Base-by-base conservation (phyloP, 1,140 invertebrate species). In the Phymorhynchus buccinoides region DNA sequence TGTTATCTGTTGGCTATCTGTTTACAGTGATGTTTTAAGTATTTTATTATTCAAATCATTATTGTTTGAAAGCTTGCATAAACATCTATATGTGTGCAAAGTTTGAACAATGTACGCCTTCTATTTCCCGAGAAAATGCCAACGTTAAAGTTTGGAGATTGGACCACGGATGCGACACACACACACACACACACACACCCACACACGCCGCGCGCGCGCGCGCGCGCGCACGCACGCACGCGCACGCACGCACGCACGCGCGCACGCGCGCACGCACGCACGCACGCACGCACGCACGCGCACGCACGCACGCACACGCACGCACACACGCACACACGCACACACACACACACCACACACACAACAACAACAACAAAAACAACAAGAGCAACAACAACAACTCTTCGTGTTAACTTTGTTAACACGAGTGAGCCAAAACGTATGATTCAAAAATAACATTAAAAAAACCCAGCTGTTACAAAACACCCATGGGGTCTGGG, bases 291-390 rank as follows among this genome's bases (percentile, higher is more conserved):
- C 71, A 39, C 71, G 37, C 71, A 39, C 71, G 37, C 27, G 71
- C 62, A 66, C 62, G 62, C 62, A 66, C 62, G 62, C 62, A 66
- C 62, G 62, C 62, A 66, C n/a, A n/a, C n/a, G 14, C n/a, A 62
- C 56, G 56, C 56, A 62, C 68, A 9, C 73, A 32, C n/a, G 18
- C 73, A 77, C 73, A 77, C 73, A 71, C 27, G 68, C 6, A 18
- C 68, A 71, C 68, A 9, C 27, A 27, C 68, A 18, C 27, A 62
- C 56, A n/a, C 56, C 14, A 62, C 56, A 62, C n/a, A n/a, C 56
- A n/a, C 56, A n/a, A n/a, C n/a, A n/a, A n/a, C n/a, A n/a, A n/a
- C n/a, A n/a, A n/a, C n/a, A n/a, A n/a, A n/a, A n/a, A n/a, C n/a
- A n/a, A n/a, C n/a, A n/a, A n/a, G n/a, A n/a, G n/a, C n/a, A n/a